Conservation (phyloP, 1,140 invertebrate genomes). For the Drosophila pandora region DNA sequence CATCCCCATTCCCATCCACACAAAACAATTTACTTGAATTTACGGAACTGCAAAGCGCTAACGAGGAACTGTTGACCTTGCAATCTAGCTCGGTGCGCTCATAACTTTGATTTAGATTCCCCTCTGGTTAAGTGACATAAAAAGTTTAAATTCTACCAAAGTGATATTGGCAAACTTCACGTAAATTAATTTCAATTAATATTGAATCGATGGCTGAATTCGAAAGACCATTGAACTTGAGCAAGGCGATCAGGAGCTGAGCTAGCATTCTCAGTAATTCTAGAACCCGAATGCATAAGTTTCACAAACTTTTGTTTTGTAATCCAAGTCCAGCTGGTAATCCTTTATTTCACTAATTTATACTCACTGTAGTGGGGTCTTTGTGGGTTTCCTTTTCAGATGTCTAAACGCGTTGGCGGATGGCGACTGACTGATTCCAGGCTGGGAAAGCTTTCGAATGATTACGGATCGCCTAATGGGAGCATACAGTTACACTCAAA, state of each 20-base stretch:
- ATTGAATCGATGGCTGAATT: slow-evolving; percentile 24
- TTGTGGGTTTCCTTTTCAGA: slow-evolving; percentile 9
- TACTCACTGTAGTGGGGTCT: slow-evolving; percentile 48
- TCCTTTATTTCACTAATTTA: slow-evolving; percentile 12
- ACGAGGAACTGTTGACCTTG: slow-evolving; percentile 34
- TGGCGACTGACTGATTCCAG: slow-evolving; percentile 47
- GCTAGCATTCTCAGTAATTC: slow-evolving; percentile 24
- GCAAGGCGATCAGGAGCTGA: slow-evolving; percentile 30
- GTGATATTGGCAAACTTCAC: slow-evolving; percentile 29
- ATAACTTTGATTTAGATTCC: slow-evolving; percentile 1
- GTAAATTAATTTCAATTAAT: slow-evolving; percentile 69
- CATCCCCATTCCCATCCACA: neutral
- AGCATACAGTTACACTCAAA: slow-evolving; percentile 1
- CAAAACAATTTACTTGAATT: slow-evolving; percentile 50
- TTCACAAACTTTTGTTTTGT: slow-evolving; percentile 10
- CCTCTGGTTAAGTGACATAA: neutral
- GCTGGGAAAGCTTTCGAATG: slow-evolving; percentile 25
- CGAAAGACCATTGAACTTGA: slow-evolving; percentile 57
- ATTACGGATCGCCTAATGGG: slow-evolving; percentile 47
- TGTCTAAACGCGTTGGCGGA: slow-evolving; percentile 53
- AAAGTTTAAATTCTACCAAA: slow-evolving; percentile 13
- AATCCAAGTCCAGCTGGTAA: slow-evolving; percentile 1
- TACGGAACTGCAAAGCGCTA: slow-evolving; percentile 45
- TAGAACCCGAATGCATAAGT: slow-evolving; percentile 8
- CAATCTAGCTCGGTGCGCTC: neutral